A percentile compares a stretch with the other conserved stretches of the same genome.
Conservation (phyloP, 2,888 invertebrate genomes). For the Megastigmus dorsalis region DNA sequence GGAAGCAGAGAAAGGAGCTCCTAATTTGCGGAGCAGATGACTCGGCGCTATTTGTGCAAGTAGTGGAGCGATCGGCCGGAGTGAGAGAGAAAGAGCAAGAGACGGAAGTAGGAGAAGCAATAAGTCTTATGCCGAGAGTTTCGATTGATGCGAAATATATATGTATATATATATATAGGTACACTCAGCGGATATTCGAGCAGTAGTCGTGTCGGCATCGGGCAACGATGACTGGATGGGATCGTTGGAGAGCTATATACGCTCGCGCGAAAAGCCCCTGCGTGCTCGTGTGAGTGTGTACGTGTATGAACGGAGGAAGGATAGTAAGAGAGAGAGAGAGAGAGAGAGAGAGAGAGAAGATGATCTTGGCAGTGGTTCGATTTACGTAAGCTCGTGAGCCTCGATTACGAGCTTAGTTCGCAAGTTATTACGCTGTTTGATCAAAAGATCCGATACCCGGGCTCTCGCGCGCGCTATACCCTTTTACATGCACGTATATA, state of each 20-base stretch:
- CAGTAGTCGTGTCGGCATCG: no score
- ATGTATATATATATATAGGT: no score
- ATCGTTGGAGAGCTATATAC: no score
- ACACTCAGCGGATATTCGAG: no score
- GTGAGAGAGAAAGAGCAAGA: not conserved
- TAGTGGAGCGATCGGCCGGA: not conserved
- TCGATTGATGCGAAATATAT: no score
- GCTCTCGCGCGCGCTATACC: constrained; percentile 6
- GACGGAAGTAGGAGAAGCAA: no score
- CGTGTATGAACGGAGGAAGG: no score
- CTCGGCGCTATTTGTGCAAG: constrained; percentile 12
- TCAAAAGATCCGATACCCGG: constrained; percentile 63
- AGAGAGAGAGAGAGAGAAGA: not conserved
- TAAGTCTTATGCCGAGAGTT: no score
- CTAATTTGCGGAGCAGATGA: constrained; percentile 25
- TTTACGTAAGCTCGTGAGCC: constrained; percentile 57
- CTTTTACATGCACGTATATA: constrained; percentile 47
- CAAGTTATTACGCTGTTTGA: constrained; percentile 65
- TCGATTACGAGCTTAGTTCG: constrained; percentile 61
- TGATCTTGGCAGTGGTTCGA: constrained; percentile 57
- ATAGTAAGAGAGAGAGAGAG: not conserved
- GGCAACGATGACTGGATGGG: no score
- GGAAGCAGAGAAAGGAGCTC: not conserved
- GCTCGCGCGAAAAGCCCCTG: no score
- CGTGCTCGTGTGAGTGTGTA: no score